Percentiles rank a stretch among this genome's conserved stretches.
phyloP scores from a whole-genome alignment of 2,797 vertebrate species.

The Lemur catta region DNA sequence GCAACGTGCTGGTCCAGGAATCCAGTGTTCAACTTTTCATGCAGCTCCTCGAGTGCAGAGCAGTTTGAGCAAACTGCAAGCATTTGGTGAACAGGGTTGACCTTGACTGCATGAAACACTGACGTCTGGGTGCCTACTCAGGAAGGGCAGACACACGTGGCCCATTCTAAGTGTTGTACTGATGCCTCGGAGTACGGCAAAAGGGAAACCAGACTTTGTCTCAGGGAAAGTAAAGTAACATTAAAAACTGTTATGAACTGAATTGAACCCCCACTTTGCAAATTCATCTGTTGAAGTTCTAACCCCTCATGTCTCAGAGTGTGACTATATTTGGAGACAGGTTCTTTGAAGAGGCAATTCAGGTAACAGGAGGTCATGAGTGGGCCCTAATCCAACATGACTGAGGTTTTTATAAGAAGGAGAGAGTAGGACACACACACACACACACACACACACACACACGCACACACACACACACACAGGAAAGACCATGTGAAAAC shows the following conservation, averaged over 20 bases:
- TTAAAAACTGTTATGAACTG: not conserved
- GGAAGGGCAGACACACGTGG: not conserved
- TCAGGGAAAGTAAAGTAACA: not conserved
- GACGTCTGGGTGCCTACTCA: not conserved
- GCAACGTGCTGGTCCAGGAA: not conserved
- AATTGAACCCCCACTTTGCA: not conserved
- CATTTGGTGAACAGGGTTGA: not conserved
- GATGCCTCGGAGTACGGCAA: not conserved
- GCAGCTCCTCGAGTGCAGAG: not conserved
- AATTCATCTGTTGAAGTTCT: not conserved
- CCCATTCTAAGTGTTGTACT: not conserved
- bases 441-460: too few relatives aligned
- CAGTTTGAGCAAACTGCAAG: not conserved
- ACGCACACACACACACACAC: not conserved
- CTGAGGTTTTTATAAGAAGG: not conserved
- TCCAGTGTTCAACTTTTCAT: not conserved
- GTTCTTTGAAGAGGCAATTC: not conserved
- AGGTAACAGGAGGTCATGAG: not conserved
- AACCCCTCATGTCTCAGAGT: not conserved
- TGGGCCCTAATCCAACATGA: not conserved
- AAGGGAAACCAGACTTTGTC: not conserved
- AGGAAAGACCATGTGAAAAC: not conserved
- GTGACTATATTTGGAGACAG: not conserved
- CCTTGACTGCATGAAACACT: not conserved
- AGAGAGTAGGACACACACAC: not conserved